phyloP scores from a whole-genome alignment of 1,140 invertebrate genomes.

The Apis laboriosa region DNA sequence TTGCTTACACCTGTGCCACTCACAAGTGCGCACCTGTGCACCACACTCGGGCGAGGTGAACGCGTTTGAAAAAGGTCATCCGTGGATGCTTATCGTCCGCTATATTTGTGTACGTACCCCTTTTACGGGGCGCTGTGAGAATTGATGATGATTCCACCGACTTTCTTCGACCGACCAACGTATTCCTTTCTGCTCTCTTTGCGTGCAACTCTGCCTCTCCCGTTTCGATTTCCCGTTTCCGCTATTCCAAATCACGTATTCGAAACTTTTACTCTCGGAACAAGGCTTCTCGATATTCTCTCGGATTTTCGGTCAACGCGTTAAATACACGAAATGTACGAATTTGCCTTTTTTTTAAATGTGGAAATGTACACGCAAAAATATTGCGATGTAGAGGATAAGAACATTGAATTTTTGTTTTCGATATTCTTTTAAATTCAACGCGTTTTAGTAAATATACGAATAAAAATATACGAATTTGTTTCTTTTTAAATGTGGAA shows the following conservation, averaged over 20 bases:
- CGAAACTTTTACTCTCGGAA: too few species aligned
- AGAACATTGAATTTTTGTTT: background rate
- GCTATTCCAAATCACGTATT: background rate
- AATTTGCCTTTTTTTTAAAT: too few species aligned
- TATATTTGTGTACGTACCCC: slow-evolving; percentile 19
- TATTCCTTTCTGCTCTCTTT: background rate
- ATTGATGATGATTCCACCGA: slow-evolving; percentile 18
- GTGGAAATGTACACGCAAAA: too few species aligned
- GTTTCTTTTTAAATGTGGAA: too few species aligned
- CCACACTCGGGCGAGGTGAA: slow-evolving; percentile 29
- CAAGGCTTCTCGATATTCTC: too few species aligned
- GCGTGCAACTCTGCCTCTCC: too few species aligned
- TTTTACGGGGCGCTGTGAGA: background rate
- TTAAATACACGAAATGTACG: too few species aligned
- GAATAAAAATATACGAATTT: too few species aligned
- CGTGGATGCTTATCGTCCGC: slow-evolving; percentile 35
- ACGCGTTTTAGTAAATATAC: too few species aligned
- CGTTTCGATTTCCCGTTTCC: background rate
- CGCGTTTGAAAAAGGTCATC: slow-evolving; percentile 54
- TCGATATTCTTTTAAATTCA: background rate
- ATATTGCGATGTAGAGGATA: too few species aligned
- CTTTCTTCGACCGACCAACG: background rate
- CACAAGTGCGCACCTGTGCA: slow-evolving; percentile 63
- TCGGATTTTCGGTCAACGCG: too few species aligned
- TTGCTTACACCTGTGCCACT: slow-evolving; percentile 64